Base-by-base conservation (phyloP, 2,113 vertebrate species). In the Bos indicus region DNA sequence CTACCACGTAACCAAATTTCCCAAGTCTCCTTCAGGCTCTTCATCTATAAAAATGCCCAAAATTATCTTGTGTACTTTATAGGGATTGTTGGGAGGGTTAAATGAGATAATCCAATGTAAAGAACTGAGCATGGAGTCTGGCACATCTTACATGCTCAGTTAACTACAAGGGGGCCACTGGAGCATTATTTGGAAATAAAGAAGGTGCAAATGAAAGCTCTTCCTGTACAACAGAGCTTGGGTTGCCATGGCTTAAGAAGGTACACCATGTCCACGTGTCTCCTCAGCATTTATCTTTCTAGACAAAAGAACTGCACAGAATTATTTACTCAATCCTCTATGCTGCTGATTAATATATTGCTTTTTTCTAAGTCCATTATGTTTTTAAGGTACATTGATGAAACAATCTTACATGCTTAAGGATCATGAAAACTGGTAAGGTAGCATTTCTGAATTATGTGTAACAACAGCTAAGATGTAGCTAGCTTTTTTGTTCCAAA, bases 391-490 rank as follows among this genome's bases (percentile, higher is more conserved):
- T 2, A 48, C 14, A 64, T 0, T 36, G 48, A 91, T 60, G 23
- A 93, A 97, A 91, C 86, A 57, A 43, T 33, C 46, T 51, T 17
- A 91, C 56, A 88, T 57, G 56, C 88, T 51, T 11, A 87, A 67
- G 5, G 10, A 40, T 57, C 16, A 62, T 17, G 16, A 93, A 94
- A 96, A 56, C 10, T 3, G 11, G 8, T 33, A 48, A 89, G 43
- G 81, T 40, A 16, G 23, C 12, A 64, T 88, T 92, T 96, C 80
- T 98, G 74, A 85, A 59, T 95, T 84, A 88, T 77, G 13, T 62
- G 10, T 62, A 92, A 64, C n/a, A 59, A 59, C 11, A 64, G 60
- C n/a, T 89, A 92, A 95, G 19, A 89, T 30, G 40, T 80, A 52
- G 12, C 30, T 90, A 87, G n/a, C 11, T 46, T 57, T 96, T 89